Base-by-base conservation (phyloP, 2,113 vertebrate species). In the Dermatemys mawii region DNA sequence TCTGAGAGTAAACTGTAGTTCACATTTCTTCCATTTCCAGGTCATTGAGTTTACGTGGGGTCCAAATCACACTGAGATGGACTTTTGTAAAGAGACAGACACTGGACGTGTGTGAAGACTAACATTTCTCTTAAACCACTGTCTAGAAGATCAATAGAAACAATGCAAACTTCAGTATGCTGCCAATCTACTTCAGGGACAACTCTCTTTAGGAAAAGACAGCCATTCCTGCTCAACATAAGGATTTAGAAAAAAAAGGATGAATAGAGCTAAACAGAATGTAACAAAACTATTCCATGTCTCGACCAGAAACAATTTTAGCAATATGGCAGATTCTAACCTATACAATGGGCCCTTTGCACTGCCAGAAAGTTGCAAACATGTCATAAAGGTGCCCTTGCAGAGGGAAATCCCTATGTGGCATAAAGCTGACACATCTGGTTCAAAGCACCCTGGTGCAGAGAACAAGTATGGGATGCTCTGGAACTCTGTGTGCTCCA, bases 381-480 rank as follows among this genome's bases (percentile, higher is more conserved):
- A 26, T 48, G 55, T 49, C 57, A 10, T 16, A 48, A 9, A 41
- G 57, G 8, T 70, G 19, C 17, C 63, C 41, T 67, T 50, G 11
- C 1, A 1, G 0, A 6, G 9, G 7, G 22, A 32, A 32, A 0
- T 0, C 2, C 46, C 3, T 1, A 0, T 7, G 41, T 3, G 3
- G n/a, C 1, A 3, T 3, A 27, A 49, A 44, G 55, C 29, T 2
- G 1, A 1, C 3, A 5, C 0, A 1, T 1, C 8, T n/a, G 44
- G 38, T 19, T 48, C 60, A 2, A 22, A 32, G 3, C 48, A 11
- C 35, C 5, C 0, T 1, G 1, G 9, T 1, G 38, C 35, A 48
- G 85, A 87, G 13, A 11, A 0, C 5, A 48, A 9, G 50, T 4
- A 78, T n/a, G 85, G 7, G 1, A 19, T 1, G 89, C 76, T 41